Conservation (phyloP, 2,113 vertebrate genomes). For the Gobio gobio region DNA sequence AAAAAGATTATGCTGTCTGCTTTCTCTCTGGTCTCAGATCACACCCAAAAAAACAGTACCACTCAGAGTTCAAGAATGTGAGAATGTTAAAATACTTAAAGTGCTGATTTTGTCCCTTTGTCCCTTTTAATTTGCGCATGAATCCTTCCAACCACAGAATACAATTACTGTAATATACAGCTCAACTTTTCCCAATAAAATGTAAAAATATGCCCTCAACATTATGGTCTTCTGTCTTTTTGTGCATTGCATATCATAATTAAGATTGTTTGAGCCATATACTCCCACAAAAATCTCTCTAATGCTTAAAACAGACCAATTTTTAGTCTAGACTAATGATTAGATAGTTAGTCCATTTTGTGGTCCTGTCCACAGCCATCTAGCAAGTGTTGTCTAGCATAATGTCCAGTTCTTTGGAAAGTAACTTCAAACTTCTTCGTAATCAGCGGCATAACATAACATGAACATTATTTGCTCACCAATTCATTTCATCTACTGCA, state of each 20-base stretch:
- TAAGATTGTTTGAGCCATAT: constrained; percentile 14
- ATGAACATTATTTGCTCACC: not conserved
- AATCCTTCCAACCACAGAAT: constrained; percentile 51
- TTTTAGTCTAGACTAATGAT: constrained; percentile 36
- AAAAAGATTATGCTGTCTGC: not conserved
- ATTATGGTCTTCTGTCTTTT: constrained; percentile 16
- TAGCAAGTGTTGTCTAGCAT: not conserved
- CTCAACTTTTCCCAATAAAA: constrained; percentile 49
- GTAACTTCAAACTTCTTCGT: not conserved
- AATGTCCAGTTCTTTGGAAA: not conserved
- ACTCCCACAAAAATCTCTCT: constrained; percentile 26
- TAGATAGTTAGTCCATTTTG: not conserved
- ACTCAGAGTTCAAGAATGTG: constrained; percentile 32
- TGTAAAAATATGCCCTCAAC: constrained; percentile 51
- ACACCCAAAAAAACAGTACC: constrained; percentile 28
- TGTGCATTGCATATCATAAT: constrained; percentile 35
- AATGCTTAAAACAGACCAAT: constrained; percentile 29
- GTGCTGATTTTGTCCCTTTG: constrained; percentile 53
- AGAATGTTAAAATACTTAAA: constrained; percentile 57
- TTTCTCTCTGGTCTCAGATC: constrained; percentile 26
- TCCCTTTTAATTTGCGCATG: constrained; percentile 48
- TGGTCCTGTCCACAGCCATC: not conserved
- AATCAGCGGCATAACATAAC: not conserved
- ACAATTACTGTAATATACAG: constrained; percentile 51
- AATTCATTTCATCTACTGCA: constrained; percentile 1